Conservation (phyloP, 1,140 invertebrate species). For the Plectus sambesii region DNA sequence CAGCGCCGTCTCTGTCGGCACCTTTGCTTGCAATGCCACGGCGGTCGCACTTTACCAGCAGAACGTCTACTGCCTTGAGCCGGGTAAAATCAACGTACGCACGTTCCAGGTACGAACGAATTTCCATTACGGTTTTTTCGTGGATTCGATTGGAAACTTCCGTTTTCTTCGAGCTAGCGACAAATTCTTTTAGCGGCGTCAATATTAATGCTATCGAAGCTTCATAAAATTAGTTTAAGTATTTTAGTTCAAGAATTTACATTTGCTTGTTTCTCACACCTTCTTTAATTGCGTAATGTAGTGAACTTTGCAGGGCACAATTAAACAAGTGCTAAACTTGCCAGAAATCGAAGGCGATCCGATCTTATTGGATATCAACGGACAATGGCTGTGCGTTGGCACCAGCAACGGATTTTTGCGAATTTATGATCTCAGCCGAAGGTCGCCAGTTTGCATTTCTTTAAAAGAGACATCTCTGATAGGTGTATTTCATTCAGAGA, state of each 20-base stretch:
- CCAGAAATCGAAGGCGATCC: conserved; percentile 67
- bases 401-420: conserved; percentile 75
- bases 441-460: conserved; percentile 14
- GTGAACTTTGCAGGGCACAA: conserved; percentile 56
- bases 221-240: background rate
- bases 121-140: conserved; percentile 5
- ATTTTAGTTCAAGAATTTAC: conserved; percentile 1
- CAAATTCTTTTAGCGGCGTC: background rate
- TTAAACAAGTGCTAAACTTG: conserved; percentile 62
- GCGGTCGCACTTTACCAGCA: conserved; percentile 61
- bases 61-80: conserved; percentile 60
- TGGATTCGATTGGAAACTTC: conserved; percentile 9
- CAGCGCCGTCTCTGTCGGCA: conserved; percentile 17
- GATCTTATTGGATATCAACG: conserved; percentile 68
- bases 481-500: conserved; percentile 47
- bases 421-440: conserved; percentile 71
- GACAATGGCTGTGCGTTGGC: conserved; percentile 66
- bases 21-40: conserved; percentile 54
- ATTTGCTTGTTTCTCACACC: background rate
- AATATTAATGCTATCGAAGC: conserved; percentile 6
- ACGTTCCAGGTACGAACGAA: conserved; percentile 47
- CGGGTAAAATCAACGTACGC: conserved; percentile 52
- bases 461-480: conserved; percentile 15
- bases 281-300: background rate
- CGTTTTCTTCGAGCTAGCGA: conserved; percentile 14